These are phyloP conservation scores for Limenitis camilla DNA, from an alignment of 2,888 invertebrate species.

Conservation along the genomic window DNA sequence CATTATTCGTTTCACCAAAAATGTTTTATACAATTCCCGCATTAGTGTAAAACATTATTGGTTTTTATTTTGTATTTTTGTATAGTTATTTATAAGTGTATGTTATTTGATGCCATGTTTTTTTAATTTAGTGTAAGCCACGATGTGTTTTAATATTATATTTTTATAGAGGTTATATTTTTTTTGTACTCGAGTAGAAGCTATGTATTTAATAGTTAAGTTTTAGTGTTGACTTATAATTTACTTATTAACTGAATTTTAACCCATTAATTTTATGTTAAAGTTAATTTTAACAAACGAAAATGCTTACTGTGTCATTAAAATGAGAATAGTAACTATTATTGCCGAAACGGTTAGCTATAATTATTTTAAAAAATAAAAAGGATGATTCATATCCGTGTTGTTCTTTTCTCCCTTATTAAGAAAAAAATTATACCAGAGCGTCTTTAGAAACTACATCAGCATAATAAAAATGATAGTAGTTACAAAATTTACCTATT, in stretches of 20 bases:
- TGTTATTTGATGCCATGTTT: conserved; percentile 70
- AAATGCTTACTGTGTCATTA: conserved; percentile 73
- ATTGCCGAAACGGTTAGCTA: conserved; percentile 75
- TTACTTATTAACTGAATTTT: conserved; percentile 57
- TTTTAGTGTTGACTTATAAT: conserved; percentile 62
- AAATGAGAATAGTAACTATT: conserved; percentile 68
- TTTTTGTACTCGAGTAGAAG: conserved; percentile 61
- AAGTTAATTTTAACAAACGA: conserved; percentile 63
- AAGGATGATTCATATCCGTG: conserved; percentile 65
- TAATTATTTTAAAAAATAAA: conserved; percentile 77
- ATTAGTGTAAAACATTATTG: conserved; percentile 24
- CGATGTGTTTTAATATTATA: conserved; percentile 67
- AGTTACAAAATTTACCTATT: too few relatives aligned
- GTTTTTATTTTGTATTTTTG: conserved; percentile 32
- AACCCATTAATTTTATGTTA: conserved; percentile 56
- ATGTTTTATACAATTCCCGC: too few relatives aligned
- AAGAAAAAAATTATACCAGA: too few relatives aligned
- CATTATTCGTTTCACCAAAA: conserved; percentile 1
- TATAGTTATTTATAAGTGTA: conserved; percentile 39
- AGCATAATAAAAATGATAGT: too few relatives aligned
- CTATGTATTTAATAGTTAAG: conserved; percentile 61
- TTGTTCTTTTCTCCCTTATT: conserved; percentile 39
- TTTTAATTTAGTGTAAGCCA: conserved; percentile 51
- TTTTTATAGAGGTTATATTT: conserved; percentile 70
- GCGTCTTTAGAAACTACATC: too few relatives aligned